Conservation (phyloP, 1,140 invertebrate genomes). For the Drosophila ercepeae region DNA sequence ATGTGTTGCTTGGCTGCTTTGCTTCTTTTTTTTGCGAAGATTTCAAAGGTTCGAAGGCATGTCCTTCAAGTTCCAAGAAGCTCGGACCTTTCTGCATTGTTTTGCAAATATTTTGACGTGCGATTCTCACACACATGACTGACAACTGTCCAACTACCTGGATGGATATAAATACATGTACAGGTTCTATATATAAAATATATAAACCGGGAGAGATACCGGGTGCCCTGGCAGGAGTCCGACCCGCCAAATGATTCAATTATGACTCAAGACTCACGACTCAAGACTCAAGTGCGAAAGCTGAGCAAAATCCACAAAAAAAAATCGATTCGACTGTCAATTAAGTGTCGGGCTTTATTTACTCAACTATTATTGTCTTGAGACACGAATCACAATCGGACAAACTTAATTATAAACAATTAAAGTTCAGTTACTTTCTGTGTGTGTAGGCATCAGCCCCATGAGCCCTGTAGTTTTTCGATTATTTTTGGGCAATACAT, state of each 20-base stretch:
- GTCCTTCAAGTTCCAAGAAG: slow-evolving; percentile 60
- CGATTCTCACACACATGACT: slow-evolving; percentile 9
- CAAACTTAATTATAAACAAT: slow-evolving; percentile 80
- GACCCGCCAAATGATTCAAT: slow-evolving; percentile 65
- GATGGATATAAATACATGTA: background rate
- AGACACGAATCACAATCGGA: slow-evolving; percentile 47
- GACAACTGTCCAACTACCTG: slow-evolving; percentile 15
- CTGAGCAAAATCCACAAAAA: slow-evolving; percentile 38
- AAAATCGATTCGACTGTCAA: slow-evolving; percentile 55
- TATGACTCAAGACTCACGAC: slow-evolving; percentile 64
- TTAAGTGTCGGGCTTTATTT: slow-evolving; percentile 68
- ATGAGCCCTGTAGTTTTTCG: slow-evolving; percentile 15
- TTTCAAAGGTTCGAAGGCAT: slow-evolving; percentile 14
- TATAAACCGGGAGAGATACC: slow-evolving; percentile 17
- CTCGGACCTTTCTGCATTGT: slow-evolving; percentile 55
- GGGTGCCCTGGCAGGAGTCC: slow-evolving; percentile 37
- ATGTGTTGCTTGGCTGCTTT: background rate
- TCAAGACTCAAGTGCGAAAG: slow-evolving; percentile 72
- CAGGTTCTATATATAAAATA: background rate
- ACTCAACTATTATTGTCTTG: slow-evolving; percentile 60
- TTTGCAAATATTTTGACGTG: slow-evolving; percentile 82
- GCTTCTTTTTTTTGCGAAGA: background rate
- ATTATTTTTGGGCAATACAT: slow-evolving; percentile 60
- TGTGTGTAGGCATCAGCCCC: slow-evolving; percentile 37
- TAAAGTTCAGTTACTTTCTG: slow-evolving; percentile 74